These are phyloP conservation scores for Drosophila nigromelanica DNA, from an alignment of 1,140 invertebrate species.

Conservation along the genomic window DNA sequence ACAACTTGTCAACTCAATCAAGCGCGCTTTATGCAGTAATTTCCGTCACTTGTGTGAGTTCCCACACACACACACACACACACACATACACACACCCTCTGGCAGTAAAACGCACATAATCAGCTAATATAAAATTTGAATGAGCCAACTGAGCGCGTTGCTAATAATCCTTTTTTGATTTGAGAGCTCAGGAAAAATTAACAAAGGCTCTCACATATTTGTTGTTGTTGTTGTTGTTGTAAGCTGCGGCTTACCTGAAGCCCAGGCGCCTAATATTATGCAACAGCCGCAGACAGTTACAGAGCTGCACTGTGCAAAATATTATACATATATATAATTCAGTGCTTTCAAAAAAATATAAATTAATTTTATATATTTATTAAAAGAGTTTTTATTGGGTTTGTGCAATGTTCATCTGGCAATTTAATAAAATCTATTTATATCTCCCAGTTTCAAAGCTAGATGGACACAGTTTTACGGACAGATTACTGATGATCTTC, in stretches of 20 bases:
- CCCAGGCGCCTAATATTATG: conserved; percentile 41
- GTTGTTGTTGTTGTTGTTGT: conserved; percentile 12
- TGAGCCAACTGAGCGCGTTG: conserved; percentile 41
- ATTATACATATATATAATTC: too few species aligned
- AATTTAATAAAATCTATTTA: too few species aligned
- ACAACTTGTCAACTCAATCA: conserved; percentile 84
- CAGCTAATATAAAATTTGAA: conserved; percentile 78
- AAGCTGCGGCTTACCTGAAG: conserved; percentile 55
- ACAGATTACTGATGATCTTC: too few species aligned
- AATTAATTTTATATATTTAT: too few species aligned
- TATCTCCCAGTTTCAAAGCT: too few species aligned
- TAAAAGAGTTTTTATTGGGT: too few species aligned
- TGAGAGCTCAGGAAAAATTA: conserved; percentile 49
- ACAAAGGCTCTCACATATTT: conserved; percentile 42
- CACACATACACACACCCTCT: conserved; percentile 13
- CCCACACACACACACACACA: conserved; percentile 49
- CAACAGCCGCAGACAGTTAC: conserved; percentile 17
- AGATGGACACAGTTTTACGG: too few species aligned
- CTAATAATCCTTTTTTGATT: conserved; percentile 82
- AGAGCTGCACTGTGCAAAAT: conserved; percentile 10
- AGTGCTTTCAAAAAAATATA: not conserved
- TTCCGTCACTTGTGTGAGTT: conserved; percentile 79
- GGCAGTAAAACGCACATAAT: conserved; percentile 70
- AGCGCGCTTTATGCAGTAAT: conserved; percentile 83
- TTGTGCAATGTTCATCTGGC: too few species aligned